Evolutionary conservation across 2,113 vertebrate genomes (phyloP).

Genomic region (Gopherus evgoodei): DNA sequence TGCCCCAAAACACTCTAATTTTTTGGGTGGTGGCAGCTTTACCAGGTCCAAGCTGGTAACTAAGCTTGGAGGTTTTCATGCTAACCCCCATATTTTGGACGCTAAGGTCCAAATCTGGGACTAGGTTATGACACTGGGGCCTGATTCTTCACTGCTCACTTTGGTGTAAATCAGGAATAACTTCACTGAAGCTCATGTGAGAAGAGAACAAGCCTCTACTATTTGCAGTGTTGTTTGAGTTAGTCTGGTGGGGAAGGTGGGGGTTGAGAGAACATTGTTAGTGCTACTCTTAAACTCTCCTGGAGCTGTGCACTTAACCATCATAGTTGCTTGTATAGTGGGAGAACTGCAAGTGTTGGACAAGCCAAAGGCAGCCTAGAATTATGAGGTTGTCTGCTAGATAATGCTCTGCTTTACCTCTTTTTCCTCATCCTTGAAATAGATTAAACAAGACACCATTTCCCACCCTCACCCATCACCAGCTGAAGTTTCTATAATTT

Average conservation of each 20-base stretch:
- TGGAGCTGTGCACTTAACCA: neutral
- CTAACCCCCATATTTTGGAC: no score
- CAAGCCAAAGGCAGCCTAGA: neutral
- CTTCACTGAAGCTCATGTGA: neutral
- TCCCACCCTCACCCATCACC: neutral
- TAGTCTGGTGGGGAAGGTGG: neutral
- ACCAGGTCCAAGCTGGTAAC: no score
- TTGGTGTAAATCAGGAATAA: neutral
- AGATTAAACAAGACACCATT: neutral
- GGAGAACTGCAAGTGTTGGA: neutral
- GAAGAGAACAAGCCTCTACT: neutral
- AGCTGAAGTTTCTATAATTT: neutral
- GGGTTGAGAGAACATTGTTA: neutral
- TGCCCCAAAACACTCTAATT: no score
- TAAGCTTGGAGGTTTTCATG: no score
- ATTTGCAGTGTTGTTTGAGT: neutral
- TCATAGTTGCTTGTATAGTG: neutral
- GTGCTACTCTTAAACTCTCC: neutral
- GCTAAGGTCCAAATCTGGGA: no score
- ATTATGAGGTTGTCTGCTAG: neutral
- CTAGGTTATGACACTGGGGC: neutral
- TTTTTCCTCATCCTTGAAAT: neutral
- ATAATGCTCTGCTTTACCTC: neutral
- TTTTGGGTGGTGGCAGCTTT: no score
- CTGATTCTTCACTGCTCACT: neutral